Evolutionary conservation across 2,888 invertebrate genomes (phyloP).

Genomic region (Eilema sororculum): DNA sequence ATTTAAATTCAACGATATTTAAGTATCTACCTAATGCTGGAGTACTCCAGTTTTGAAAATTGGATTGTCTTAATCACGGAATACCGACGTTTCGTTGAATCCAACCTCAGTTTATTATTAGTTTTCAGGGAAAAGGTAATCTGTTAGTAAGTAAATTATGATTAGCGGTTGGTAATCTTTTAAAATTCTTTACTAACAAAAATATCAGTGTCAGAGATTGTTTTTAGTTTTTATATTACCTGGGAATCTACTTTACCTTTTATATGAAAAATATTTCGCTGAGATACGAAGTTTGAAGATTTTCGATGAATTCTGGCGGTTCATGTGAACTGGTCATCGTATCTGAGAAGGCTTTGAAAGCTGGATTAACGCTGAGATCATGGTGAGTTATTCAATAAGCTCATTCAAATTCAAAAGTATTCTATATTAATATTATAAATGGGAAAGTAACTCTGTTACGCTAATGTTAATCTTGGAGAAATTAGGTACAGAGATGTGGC

Average conservation of each 20-base stretch:
- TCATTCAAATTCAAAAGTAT: no score
- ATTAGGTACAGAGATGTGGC: no score
- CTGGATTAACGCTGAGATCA: no score
- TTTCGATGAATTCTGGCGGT: no score
- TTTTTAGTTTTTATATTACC: neutral
- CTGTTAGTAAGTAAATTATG: neutral
- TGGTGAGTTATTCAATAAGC: no score
- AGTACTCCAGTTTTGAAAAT: slow-evolving; percentile 57
- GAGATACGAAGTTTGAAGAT: no score
- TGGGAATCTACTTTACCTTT: neutral
- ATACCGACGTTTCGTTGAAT: slow-evolving; percentile 42
- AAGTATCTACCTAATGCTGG: slow-evolving; percentile 54
- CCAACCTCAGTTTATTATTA: slow-evolving; percentile 30
- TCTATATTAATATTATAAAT: no score
- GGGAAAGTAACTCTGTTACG: no score
- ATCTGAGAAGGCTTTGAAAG: neutral
- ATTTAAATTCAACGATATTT: slow-evolving; percentile 65
- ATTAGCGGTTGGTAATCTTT: neutral
- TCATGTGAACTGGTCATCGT: neutral
- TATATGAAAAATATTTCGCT: no score
- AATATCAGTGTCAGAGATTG: neutral
- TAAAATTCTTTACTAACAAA: neutral
- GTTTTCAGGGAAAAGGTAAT: slow-evolving; percentile 19
- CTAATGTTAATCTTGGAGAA: no score
- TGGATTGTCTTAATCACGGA: slow-evolving; percentile 60